These are phyloP conservation scores for Calosoma granatense DNA, from an alignment of 1,140 invertebrate species.

Conservation along the genomic window DNA sequence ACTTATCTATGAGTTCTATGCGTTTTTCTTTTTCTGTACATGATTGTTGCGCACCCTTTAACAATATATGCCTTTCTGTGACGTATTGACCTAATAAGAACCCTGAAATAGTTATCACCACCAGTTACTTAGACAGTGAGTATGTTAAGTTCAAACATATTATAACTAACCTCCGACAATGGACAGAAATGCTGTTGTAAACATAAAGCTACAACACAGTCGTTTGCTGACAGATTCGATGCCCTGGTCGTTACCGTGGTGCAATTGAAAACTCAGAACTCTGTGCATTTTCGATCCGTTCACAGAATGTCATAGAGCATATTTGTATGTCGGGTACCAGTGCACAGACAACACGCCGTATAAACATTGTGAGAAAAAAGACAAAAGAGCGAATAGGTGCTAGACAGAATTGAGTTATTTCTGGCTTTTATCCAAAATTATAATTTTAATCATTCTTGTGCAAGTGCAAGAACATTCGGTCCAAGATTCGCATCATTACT, in stretches of 20 bases:
- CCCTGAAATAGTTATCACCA: conserved; percentile 10
- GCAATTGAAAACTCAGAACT: conserved; percentile 17
- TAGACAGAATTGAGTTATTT: background rate
- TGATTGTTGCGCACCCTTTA: background rate
- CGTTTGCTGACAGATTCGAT: conserved; percentile 11
- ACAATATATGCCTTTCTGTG: conserved; percentile 9
- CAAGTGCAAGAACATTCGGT: background rate
- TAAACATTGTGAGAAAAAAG: conserved; percentile 9
- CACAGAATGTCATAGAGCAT: background rate
- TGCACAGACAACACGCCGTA: conserved; percentile 9
- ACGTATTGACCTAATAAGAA: conserved; percentile 12
- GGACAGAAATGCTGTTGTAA: conserved; percentile 12
- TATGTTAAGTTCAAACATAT: background rate
- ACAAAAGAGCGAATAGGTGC: background rate
- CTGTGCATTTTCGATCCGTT: conserved; percentile 15
- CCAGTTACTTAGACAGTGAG: background rate
- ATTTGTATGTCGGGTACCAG: background rate
- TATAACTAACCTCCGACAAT: conserved; percentile 12
- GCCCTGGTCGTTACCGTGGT: conserved; percentile 13
- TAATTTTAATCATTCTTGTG: conserved; percentile 11
- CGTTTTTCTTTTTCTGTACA: background rate
- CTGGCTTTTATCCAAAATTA: conserved; percentile 14
- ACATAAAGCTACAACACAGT: conserved; percentile 12
- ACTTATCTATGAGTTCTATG: background rate
- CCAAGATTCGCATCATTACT: background rate